phyloP scores from a whole-genome alignment of 2,113 vertebrate species.

The Nycticorax nycticorax region DNA sequence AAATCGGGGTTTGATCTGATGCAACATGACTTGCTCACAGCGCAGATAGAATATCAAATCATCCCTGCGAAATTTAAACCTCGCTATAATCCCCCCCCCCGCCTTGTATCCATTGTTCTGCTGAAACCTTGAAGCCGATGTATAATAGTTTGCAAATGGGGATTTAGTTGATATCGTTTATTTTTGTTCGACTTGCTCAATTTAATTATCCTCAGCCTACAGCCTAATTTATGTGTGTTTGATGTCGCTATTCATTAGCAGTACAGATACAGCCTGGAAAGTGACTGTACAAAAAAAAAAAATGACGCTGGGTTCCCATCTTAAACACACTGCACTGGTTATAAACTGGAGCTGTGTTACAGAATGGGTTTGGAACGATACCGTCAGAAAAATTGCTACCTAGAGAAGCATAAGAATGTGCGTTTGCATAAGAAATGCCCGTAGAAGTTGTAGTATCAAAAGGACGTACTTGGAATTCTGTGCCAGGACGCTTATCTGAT shows the following conservation, averaged over 20 bases:
- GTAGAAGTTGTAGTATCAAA: background rate
- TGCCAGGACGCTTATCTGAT: constrained; percentile 35
- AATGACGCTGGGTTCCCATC: background rate
- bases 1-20: constrained; percentile 68
- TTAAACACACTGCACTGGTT: background rate
- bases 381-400: background rate
- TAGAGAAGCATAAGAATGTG: background rate
- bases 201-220: constrained; percentile 37
- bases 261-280: constrained; percentile 6
- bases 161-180: constrained; percentile 38
- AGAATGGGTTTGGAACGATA: background rate
- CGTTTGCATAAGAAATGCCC: background rate
- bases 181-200: constrained; percentile 57
- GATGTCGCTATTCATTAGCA: constrained; percentile 52
- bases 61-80: constrained; percentile 56
- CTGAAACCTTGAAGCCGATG: background rate
- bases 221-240: constrained; percentile 53
- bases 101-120: constrained; percentile 49
- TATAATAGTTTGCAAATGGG: constrained; percentile 53
- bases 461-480: background rate
- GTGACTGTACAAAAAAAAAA: background rate
- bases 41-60: constrained; percentile 63
- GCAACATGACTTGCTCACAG: constrained; percentile 60
- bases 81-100: constrained; percentile 36
- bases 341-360: background rate